A percentile compares a stretch with the other conserved stretches of the same genome.
Conservation (phyloP, 2,113 vertebrate species). For the Platysternon megacephalum region DNA sequence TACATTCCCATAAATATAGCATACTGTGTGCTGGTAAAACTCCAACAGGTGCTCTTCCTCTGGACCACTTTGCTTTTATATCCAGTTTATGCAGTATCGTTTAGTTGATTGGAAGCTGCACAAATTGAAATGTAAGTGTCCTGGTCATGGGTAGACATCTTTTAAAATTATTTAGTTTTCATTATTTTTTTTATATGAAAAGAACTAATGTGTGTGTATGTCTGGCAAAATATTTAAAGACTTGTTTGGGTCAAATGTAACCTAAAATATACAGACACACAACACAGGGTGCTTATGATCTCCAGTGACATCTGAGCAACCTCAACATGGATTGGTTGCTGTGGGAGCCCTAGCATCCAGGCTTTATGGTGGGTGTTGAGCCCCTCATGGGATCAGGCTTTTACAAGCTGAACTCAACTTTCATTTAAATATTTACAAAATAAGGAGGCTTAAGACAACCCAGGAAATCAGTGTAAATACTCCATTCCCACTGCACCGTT, state of each 20-base stretch:
- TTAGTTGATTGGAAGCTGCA: not conserved
- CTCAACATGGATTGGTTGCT: not conserved
- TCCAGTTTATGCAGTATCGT: not conserved
- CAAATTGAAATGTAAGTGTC: not conserved
- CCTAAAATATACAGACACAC: not conserved
- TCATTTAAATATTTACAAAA: not conserved
- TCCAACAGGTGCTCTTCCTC: not conserved
- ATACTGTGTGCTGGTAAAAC: not conserved
- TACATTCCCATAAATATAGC: not conserved
- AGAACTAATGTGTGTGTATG: not conserved
- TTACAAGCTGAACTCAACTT: not conserved
- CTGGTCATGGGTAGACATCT: not conserved
- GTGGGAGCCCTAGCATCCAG: not conserved
- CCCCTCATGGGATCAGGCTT: not conserved
- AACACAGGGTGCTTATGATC: not conserved
- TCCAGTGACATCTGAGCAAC: not conserved
- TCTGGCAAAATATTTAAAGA: not conserved
- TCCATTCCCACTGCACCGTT: not conserved
- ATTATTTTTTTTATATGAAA: not conserved
- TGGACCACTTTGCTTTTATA: not conserved
- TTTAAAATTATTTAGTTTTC: not conserved
- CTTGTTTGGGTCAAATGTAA: not conserved
- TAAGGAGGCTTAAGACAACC: not conserved
- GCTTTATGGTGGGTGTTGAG: not conserved
- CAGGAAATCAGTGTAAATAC: not conserved